These are phyloP conservation scores for Molossus alvarezi DNA, from an alignment of 2,797 vertebrate genomes.

Conservation along the genomic window DNA sequence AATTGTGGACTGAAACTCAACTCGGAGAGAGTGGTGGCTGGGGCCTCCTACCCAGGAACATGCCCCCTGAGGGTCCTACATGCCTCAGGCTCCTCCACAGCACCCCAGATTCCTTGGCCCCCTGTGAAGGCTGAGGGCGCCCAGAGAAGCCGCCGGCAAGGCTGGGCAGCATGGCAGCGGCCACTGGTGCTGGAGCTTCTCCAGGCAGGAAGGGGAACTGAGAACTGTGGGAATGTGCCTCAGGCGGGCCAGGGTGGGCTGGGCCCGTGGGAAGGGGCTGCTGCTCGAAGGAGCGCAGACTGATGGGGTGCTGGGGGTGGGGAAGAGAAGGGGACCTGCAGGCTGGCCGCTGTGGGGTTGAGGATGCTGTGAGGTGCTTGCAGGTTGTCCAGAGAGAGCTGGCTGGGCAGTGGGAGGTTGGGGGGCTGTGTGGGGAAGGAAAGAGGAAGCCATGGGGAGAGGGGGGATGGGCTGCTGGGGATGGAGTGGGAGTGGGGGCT, in stretches of 20 bases:
- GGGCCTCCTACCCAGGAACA: neutral
- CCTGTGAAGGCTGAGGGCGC: neutral
- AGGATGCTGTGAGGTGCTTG: neutral
- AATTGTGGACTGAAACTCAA: neutral
- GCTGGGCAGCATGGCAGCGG: neutral
- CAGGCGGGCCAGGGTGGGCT: neutral
- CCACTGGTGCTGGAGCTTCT: slow-evolving; percentile 72
- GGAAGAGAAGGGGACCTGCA: neutral
- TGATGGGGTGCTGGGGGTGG: neutral
- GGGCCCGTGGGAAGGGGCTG: neutral
- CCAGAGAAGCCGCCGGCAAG: neutral
- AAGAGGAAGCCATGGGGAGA: slow-evolving; percentile 84
- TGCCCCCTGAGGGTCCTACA: neutral
- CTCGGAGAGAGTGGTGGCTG: neutral
- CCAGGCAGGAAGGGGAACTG: slow-evolving; percentile 82
- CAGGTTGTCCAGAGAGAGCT: slow-evolving; percentile 28
- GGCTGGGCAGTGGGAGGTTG: slow-evolving; percentile 62
- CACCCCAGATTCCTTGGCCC: neutral
- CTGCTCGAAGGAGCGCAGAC: neutral
- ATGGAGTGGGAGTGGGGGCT: slow-evolving; percentile 78
- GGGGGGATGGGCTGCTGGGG: slow-evolving; percentile 69
- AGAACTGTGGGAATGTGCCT: slow-evolving; percentile 80
- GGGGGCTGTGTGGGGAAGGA: slow-evolving; percentile 75
- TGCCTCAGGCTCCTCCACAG: neutral
- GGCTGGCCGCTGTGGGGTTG: neutral